These are phyloP conservation scores for Philereme vetulata DNA, from an alignment of 2,888 invertebrate genomes.

Conservation along the genomic window DNA sequence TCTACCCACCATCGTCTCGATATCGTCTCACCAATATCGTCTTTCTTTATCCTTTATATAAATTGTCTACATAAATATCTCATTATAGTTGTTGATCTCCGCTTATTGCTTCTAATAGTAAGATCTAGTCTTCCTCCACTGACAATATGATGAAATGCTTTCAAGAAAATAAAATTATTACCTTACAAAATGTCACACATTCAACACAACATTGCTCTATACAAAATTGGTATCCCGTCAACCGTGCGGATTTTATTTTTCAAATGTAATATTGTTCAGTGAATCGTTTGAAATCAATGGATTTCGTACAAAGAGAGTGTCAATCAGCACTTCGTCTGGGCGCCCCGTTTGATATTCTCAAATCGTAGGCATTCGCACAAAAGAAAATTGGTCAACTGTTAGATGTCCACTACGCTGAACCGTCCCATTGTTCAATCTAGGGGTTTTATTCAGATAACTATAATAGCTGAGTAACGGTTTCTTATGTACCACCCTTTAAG, in stretches of 20 bases:
- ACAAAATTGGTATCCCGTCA: slow-evolving; percentile 33
- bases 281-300: slow-evolving; percentile 72
- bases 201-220: slow-evolving; percentile 25
- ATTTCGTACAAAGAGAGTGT: slow-evolving; percentile 65
- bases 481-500: slow-evolving; percentile 55
- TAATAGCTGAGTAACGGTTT: slow-evolving; percentile 43
- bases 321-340: slow-evolving; percentile 68
- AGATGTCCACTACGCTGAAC: slow-evolving; percentile 75
- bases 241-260: slow-evolving; percentile 33
- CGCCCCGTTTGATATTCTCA: slow-evolving; percentile 73
- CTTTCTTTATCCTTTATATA: no score
- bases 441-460: slow-evolving; percentile 73
- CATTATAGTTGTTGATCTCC: no score
- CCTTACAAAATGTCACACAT: slow-evolving; percentile 27
- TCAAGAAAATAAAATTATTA: slow-evolving; percentile 40
- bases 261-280: slow-evolving; percentile 56
- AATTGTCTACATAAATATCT: no score
- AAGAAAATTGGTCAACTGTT: slow-evolving; percentile 82
- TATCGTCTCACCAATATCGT: no score
- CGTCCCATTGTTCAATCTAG: slow-evolving; percentile 75
- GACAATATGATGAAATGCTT: slow-evolving; percentile 33
- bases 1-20: no score
- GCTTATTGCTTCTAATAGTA: no score
- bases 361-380: slow-evolving; percentile 76
- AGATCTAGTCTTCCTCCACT: not conserved